Evolutionary conservation across 1,140 invertebrate species (phyloP).

Genomic region (Tetramorium parvispinum): DNA sequence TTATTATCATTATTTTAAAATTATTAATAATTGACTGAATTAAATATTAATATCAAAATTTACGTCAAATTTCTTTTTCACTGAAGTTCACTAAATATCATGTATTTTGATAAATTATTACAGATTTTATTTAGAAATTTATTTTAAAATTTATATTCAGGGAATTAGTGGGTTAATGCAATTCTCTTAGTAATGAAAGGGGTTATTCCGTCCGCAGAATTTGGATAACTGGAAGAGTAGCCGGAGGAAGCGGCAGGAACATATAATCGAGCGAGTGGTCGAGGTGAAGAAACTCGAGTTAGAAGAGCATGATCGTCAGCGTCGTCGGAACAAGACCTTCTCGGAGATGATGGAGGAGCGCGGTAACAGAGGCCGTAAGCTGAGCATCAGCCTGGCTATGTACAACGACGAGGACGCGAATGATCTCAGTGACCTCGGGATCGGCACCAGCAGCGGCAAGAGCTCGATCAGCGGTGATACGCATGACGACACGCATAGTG

Average conservation of each 20-base stretch:
- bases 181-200: background rate
- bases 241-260: constrained; percentile 94
- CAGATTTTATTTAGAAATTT: background rate
- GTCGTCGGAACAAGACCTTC: constrained; percentile 95
- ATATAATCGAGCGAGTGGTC: constrained; percentile 94
- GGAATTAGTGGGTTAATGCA: background rate
- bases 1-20: background rate
- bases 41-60: background rate
- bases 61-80: background rate
- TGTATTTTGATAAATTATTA: background rate
- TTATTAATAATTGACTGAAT: background rate
- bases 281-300: constrained; percentile 94
- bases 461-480: constrained; percentile 90
- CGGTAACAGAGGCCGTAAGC: constrained; percentile 86
- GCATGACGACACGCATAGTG: constrained; percentile 90
- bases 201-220: constrained; percentile 88
- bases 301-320: constrained; percentile 90
- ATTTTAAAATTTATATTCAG: background rate
- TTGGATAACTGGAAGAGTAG: constrained; percentile 97
- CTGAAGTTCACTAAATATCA: background rate
- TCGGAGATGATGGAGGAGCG: constrained; percentile 97
- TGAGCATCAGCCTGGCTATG: constrained; percentile 88
- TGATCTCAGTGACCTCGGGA: constrained; percentile 93
- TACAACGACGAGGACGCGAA: constrained; percentile 93
- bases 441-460: constrained; percentile 91